These are phyloP conservation scores for Amiota minor DNA, from an alignment of 2,888 invertebrate species.

Conservation along the genomic window DNA sequence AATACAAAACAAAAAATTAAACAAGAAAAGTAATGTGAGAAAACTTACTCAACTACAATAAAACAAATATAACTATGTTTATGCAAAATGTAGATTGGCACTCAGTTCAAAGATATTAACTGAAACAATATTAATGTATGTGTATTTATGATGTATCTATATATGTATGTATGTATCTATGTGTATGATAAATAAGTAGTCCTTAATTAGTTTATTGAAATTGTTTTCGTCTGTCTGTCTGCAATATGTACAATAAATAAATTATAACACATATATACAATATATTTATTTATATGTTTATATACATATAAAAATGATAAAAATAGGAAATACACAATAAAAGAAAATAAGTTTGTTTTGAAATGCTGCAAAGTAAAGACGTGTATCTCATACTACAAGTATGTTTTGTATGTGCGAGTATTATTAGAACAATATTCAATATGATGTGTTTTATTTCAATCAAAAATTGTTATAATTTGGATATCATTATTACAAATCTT, in stretches of 20 bases:
- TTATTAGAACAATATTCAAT: too few relatives aligned
- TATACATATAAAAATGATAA: not conserved
- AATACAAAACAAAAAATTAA: not conserved
- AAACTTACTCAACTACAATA: too few relatives aligned
- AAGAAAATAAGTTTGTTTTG: conserved; percentile 55
- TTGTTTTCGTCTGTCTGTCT: conserved; percentile 31
- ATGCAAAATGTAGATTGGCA: conserved; percentile 2
- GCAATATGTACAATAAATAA: conserved; percentile 60
- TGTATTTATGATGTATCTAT: conserved; percentile 50
- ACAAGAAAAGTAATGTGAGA: not conserved
- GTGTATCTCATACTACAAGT: conserved; percentile 13
- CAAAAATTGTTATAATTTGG: conserved; percentile 14
- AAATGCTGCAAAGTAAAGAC: conserved; percentile 18
- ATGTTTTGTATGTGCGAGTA: too few relatives aligned
- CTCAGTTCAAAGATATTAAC: conserved; percentile 22
- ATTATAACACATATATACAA: conserved; percentile 45
- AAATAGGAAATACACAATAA: conserved; percentile 35
- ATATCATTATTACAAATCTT: too few relatives aligned
- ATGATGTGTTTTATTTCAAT: conserved; percentile 32
- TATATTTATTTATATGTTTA: too few relatives aligned
- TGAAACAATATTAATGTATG: conserved; percentile 38
- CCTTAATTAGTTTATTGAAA: conserved; percentile 64
- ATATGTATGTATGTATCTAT: conserved; percentile 40
- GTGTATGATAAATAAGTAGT: conserved; percentile 52
- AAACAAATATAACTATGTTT: not conserved